phyloP scores from a whole-genome alignment of 2,797 vertebrate species.

The Crenuchus spilurus region DNA sequence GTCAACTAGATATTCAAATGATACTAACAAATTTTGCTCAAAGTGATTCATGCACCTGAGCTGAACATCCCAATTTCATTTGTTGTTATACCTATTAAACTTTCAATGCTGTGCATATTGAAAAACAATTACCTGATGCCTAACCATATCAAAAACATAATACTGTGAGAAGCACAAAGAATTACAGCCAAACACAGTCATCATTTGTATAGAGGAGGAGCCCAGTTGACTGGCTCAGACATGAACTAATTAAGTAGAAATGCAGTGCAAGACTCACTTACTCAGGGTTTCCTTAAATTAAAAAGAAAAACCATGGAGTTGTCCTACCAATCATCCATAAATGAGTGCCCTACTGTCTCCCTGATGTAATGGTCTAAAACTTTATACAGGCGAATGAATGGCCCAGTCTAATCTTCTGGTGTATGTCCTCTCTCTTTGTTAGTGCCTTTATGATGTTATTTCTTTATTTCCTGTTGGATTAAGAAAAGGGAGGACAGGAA shows the following conservation, averaged over 20 bases:
- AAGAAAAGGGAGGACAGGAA: neutral
- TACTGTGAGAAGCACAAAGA: neutral
- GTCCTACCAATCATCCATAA: neutral
- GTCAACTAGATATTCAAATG: too few species aligned
- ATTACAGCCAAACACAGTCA: neutral
- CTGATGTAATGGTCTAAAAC: neutral
- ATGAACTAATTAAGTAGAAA: neutral
- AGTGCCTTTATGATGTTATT: neutral
- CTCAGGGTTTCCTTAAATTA: neutral
- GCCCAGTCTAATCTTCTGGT: neutral
- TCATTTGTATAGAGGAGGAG: neutral
- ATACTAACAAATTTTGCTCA: too few species aligned
- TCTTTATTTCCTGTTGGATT: constrained; percentile 10
- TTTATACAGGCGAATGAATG: neutral
- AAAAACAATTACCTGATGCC: too few species aligned
- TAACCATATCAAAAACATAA: too few species aligned
- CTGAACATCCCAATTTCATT: too few species aligned
- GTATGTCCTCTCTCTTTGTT: neutral
- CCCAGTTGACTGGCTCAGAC: neutral
- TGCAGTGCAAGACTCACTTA: neutral
- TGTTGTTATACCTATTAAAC: too few species aligned
- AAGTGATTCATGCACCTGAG: too few species aligned
- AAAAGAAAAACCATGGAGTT: neutral
- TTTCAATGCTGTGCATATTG: too few species aligned
- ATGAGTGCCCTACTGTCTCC: neutral